These are phyloP conservation scores for Corythornis madagascariensis DNA, from an alignment of 2,113 vertebrate species.

Conservation along the genomic window DNA sequence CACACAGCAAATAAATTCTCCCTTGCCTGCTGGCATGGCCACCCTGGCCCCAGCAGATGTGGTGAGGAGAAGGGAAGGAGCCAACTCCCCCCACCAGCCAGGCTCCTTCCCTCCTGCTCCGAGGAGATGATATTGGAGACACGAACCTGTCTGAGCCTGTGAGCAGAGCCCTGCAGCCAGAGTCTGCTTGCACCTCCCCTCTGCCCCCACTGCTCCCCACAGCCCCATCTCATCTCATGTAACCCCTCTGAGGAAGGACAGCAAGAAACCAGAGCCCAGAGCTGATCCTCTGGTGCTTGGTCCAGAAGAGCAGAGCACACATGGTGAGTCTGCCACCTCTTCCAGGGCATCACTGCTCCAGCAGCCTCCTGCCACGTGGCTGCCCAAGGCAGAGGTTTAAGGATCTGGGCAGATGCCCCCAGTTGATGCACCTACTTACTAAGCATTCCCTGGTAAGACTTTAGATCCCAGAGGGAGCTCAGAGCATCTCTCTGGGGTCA, in stretches of 20 bases:
- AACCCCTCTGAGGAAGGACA: neutral
- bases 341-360: neutral
- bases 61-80: neutral
- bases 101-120: neutral
- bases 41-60: neutral
- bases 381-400: conserved; percentile 9
- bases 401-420: conserved; percentile 11
- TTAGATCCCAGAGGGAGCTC: neutral
- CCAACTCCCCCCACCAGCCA: neutral
- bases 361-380: neutral
- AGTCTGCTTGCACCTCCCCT: neutral
- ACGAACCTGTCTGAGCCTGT: neutral
- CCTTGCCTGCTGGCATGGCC: neutral
- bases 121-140: neutral
- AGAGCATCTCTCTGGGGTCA: neutral
- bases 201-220: neutral
- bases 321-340: neutral
- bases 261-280: conserved; percentile 8
- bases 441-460: neutral
- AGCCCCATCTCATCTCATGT: neutral
- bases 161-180: neutral
- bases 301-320: neutral
- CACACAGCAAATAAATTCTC: neutral
- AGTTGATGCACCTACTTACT: conserved; percentile 10
- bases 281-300: neutral